These are phyloP conservation scores for Malurus leucopterus DNA, from an alignment of 2,797 vertebrate species.

Conservation along the genomic window DNA sequence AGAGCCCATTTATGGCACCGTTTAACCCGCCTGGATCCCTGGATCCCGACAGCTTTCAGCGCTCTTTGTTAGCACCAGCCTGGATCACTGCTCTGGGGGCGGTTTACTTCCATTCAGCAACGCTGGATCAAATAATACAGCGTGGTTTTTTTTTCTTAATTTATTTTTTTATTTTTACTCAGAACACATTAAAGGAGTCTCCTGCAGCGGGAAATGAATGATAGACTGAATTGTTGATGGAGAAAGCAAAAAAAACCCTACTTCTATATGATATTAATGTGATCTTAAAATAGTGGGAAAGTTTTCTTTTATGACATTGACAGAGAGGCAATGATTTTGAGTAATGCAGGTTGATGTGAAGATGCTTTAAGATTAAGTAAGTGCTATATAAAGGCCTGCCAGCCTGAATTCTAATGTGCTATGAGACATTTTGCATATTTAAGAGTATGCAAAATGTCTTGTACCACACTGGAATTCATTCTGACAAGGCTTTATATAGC, in stretches of 20 bases:
- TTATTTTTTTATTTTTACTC: background rate
- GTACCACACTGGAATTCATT: conserved; percentile 65
- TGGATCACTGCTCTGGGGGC: background rate
- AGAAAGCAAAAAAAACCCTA: conserved; percentile 44
- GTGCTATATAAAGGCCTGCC: conserved; percentile 77
- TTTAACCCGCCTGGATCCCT: background rate
- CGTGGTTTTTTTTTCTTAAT: background rate
- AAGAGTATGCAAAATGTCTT: conserved; percentile 73
- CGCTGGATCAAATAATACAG: background rate
- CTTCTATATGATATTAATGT: conserved; percentile 51
- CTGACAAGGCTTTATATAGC: conserved; percentile 75
- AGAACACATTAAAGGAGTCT: background rate
- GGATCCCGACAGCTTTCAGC: background rate
- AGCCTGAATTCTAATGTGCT: conserved; percentile 71
- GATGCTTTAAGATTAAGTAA: conserved; percentile 75
- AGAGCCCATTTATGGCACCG: background rate
- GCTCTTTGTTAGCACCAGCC: background rate
- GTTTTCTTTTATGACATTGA: conserved; percentile 73
- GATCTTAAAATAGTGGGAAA: conserved; percentile 69
- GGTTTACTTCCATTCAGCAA: conserved; percentile 5
- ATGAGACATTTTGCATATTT: conserved; percentile 73
- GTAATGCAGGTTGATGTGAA: conserved; percentile 69
- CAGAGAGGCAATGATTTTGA: conserved; percentile 68
- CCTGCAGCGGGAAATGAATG: background rate
- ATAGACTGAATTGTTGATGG: conserved; percentile 17